Conservation (phyloP, 1,140 invertebrate species). For the Lycorma delicatula region DNA sequence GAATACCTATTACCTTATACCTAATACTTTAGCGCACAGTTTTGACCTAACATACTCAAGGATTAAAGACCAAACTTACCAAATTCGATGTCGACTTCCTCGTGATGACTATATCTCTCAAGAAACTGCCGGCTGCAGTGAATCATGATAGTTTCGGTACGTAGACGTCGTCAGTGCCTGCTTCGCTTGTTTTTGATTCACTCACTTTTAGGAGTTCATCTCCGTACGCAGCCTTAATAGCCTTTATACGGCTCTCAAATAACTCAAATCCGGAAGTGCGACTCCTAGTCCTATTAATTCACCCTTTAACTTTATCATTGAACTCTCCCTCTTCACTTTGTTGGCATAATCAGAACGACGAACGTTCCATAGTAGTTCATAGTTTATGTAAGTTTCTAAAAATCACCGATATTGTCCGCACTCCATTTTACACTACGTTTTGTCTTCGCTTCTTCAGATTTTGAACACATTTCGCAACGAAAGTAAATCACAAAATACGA, state of each 20-base stretch:
- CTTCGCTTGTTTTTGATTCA: not conserved
- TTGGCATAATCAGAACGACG: not conserved
- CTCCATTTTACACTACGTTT: constrained; percentile 3
- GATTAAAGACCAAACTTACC: constrained; percentile 6
- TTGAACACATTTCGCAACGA: not conserved
- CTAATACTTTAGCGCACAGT: no score
- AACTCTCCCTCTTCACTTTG: constrained; percentile 4
- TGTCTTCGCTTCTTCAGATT: not conserved
- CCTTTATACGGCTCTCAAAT: not conserved
- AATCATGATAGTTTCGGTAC: constrained; percentile 7
- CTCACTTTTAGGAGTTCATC: constrained; percentile 6
- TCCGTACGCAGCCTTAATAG: constrained; percentile 3
- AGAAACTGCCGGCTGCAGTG: not conserved
- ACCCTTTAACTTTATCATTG: constrained; percentile 4
- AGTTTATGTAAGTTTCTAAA: constrained; percentile 7
- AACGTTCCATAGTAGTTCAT: constrained; percentile 7
- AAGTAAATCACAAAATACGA: not conserved
- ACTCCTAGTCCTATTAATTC: not conserved
- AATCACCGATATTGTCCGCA: not conserved
- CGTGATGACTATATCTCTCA: not conserved
- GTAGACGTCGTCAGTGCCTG: constrained; percentile 9
- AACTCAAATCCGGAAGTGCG: not conserved
- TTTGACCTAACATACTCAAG: no score
- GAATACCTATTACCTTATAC: no score
- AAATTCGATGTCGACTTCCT: constrained; percentile 3